phyloP scores from a whole-genome alignment of 2,888 invertebrate species.

The Monoplex corrugatus region DNA sequence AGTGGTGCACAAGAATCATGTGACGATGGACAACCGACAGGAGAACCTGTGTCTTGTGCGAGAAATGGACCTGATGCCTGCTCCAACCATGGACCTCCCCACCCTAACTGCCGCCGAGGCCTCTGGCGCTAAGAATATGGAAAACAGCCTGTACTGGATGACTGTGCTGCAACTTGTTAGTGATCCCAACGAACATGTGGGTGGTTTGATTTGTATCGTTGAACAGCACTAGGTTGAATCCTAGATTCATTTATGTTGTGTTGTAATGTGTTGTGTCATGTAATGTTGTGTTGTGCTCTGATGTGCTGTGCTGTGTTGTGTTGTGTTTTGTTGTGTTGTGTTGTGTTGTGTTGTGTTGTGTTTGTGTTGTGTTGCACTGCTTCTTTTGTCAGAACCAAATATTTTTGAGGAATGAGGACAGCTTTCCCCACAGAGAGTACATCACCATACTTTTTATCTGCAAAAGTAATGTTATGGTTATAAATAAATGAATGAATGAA shows the following conservation, averaged over 20 bases:
- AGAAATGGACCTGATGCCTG: slow-evolving; percentile 51
- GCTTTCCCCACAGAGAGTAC: no score
- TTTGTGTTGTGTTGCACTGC: no score
- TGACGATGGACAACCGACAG: slow-evolving; percentile 83
- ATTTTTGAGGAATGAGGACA: no score
- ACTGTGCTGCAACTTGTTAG: slow-evolving; percentile 83
- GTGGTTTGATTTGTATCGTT: no score
- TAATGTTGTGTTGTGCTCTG: no score
- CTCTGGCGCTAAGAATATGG: slow-evolving; percentile 78
- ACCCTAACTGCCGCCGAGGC: slow-evolving; percentile 57
- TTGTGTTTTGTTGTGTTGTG: no score
- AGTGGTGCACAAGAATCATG: slow-evolving; percentile 83
- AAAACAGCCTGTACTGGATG: slow-evolving; percentile 83
- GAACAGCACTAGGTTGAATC: not conserved
- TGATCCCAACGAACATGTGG: slow-evolving; percentile 79
- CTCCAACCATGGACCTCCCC: not conserved
- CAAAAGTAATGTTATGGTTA: no score
- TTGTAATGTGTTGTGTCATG: not conserved
- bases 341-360: no score
- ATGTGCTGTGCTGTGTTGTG: no score
- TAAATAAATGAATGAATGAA: no score
- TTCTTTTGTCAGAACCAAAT: no score
- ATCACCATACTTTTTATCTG: no score
- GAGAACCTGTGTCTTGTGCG: slow-evolving; percentile 82
- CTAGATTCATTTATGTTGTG: not conserved